phyloP scores from a whole-genome alignment of 2,113 vertebrate species.

The Solea senegalensis region DNA sequence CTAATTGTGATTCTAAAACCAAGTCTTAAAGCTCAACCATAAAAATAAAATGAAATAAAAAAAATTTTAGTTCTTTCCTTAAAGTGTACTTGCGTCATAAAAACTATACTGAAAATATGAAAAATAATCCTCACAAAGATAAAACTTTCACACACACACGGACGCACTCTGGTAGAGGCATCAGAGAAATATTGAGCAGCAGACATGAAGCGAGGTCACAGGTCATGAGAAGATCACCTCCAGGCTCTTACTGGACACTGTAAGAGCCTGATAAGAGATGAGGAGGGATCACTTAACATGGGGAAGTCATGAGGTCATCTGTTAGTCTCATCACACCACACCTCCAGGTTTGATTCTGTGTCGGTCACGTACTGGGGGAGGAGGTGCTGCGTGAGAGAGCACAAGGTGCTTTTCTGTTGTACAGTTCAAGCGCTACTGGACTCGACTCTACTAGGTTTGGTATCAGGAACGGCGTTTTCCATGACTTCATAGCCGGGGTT shows the following conservation, averaged over 20 bases:
- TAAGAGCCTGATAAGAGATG: conserved; percentile 52
- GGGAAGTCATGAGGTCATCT: conserved; percentile 41
- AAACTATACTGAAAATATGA: no score
- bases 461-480: no score
- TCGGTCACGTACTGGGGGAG: neutral
- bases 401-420: neutral
- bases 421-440: no score
- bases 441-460: no score
- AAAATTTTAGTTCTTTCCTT: no score
- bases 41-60: no score
- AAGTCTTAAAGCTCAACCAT: no score
- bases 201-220: conserved; percentile 23
- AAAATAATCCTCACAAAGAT: neutral
- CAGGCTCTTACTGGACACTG: conserved; percentile 49
- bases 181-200: conserved; percentile 10
- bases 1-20: no score
- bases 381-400: neutral
- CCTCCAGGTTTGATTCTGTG: neutral
- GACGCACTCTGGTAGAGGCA: neutral
- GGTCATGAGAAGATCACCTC: conserved; percentile 66
- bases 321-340: conserved; percentile 29
- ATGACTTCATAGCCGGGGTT: no score
- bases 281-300: conserved; percentile 51
- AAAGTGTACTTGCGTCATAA: no score
- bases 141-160: neutral